Conservation (phyloP, 2,888 invertebrate species). For the Falcaria lacertinaria region DNA sequence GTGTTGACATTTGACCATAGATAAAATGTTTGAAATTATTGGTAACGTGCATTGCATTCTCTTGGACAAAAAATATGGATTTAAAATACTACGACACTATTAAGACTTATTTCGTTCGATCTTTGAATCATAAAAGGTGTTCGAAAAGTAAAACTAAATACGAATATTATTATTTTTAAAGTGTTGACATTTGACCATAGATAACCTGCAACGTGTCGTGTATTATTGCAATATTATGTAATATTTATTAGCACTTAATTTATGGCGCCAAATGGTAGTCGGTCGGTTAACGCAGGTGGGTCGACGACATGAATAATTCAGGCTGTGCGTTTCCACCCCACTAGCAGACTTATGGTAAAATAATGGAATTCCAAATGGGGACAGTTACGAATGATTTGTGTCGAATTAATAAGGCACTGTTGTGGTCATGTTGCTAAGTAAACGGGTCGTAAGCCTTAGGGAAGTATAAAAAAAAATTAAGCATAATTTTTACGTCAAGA, state of each 20-base stretch:
- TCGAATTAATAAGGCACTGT: slow-evolving; percentile 18
- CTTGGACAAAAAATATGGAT: no score
- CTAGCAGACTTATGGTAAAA: slow-evolving; percentile 26
- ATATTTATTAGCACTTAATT: slow-evolving; percentile 34
- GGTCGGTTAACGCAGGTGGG: slow-evolving; percentile 60
- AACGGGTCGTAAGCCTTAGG: no score
- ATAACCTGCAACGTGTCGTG: not conserved
- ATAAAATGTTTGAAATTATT: not conserved
- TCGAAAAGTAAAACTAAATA: no score
- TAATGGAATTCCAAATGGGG: slow-evolving; percentile 31
- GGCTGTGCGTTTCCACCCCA: slow-evolving; percentile 23
- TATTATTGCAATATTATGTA: slow-evolving; percentile 3
- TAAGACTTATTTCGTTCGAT: no score
- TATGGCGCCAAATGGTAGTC: slow-evolving; percentile 44
- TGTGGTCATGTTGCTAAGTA: not conserved
- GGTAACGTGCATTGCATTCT: no score
- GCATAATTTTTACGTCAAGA: no score
- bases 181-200: not conserved
- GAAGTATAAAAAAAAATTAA: no score
- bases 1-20: not conserved
- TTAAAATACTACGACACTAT: no score
- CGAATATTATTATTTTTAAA: no score
- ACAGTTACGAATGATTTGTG: slow-evolving; percentile 23
- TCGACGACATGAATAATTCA: slow-evolving; percentile 50
- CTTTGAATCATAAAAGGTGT: no score